Conservation (phyloP, 2,113 vertebrate genomes). For the Lamprologus lemairii region DNA sequence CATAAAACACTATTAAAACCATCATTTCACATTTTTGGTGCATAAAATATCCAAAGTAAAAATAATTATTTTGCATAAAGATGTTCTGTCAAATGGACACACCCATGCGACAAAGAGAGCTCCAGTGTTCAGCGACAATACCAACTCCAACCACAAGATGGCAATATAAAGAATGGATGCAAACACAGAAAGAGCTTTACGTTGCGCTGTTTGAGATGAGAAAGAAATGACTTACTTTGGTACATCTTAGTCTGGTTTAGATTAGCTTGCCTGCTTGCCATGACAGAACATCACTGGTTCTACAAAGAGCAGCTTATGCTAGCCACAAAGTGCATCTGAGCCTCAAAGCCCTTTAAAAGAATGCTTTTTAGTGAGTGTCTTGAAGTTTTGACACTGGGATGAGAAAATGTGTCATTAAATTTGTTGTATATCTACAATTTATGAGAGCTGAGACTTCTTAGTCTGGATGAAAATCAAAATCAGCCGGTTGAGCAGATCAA, state of each 20-base stretch:
- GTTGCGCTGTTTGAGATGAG: neutral
- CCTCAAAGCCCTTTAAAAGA: neutral
- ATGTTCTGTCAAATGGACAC: neutral
- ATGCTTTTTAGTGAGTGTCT: neutral
- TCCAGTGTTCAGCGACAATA: neutral
- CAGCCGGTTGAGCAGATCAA: neutral
- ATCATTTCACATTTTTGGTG: neutral
- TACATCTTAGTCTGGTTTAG: neutral
- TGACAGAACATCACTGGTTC: neutral
- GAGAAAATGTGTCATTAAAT: neutral
- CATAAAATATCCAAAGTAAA: neutral
- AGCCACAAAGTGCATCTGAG: neutral
- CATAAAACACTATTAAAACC: neutral
- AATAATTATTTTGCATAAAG: neutral
- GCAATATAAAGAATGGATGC: neutral
- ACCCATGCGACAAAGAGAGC: neutral
- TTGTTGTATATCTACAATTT: neutral
- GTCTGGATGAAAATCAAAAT: neutral
- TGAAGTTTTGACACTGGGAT: neutral
- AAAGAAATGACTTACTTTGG: neutral
- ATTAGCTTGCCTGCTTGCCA: neutral
- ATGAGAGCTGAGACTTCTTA: neutral
- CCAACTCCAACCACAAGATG: neutral
- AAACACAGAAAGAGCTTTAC: neutral
- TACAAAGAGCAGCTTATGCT: neutral